Evolutionary conservation across 2,797 vertebrate genomes (phyloP).

Genomic region (Onychomys arenicola): DNA sequence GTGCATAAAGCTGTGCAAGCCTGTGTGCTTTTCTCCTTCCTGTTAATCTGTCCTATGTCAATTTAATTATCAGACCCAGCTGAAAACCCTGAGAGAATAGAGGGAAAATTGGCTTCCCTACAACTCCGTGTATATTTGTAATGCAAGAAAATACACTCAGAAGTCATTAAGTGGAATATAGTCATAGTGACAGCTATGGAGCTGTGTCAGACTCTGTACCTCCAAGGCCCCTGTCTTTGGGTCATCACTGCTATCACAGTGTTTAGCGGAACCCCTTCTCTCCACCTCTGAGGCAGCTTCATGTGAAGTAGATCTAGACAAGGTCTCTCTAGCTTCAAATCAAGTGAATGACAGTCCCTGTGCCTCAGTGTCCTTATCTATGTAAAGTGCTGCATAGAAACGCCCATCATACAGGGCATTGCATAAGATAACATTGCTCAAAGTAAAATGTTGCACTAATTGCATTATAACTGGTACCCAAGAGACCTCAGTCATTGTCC

Average conservation of each 20-base stretch:
- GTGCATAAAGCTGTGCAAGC: neutral
- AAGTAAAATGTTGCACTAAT: fast-evolving
- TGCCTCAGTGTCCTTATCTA: neutral
- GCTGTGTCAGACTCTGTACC: neutral
- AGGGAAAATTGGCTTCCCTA: neutral
- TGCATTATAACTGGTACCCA: neutral
- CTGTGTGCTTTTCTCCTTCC: neutral
- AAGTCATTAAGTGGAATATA: neutral
- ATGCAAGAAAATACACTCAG: neutral
- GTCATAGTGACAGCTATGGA: neutral
- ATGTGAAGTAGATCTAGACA: neutral
- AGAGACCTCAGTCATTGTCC: neutral
- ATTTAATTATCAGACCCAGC: constrained; percentile 6
- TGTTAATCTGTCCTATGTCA: neutral
- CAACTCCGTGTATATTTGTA: neutral
- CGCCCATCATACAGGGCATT: neutral
- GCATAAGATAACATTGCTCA: neutral
- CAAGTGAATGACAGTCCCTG: no score
- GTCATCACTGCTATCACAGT: fast-evolving
- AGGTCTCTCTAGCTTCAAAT: neutral
- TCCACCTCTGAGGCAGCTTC: fast-evolving
- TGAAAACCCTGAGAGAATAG: neutral
- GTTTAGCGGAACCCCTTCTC: neutral
- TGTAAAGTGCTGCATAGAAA: neutral
- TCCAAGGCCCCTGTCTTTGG: neutral